These are phyloP conservation scores for Callitettix versicolor DNA, from an alignment of 1,140 invertebrate genomes.

Conservation along the genomic window DNA sequence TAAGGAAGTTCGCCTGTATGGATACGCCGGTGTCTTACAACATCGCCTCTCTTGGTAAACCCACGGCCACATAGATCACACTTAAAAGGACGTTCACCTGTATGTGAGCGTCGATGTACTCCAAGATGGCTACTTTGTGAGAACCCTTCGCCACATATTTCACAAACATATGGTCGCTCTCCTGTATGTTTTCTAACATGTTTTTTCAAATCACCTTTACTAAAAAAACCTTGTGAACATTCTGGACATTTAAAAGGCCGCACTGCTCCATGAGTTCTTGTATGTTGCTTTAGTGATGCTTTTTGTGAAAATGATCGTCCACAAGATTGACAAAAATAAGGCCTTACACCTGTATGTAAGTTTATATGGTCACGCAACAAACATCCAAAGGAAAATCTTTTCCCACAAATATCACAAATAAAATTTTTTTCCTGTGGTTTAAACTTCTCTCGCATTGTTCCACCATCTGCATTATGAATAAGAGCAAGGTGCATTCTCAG, in stretches of 20 bases:
- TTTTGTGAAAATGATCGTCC: slow-evolving; percentile 54
- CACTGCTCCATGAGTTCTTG: slow-evolving; percentile 45
- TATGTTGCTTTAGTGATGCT: slow-evolving; percentile 75
- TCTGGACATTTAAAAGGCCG: slow-evolving; percentile 14
- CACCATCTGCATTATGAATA: neutral
- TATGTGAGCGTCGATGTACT: slow-evolving; percentile 23
- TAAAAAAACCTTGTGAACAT: slow-evolving; percentile 15
- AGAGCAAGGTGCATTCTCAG: neutral
- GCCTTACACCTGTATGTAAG: slow-evolving; percentile 57
- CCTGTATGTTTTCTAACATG: slow-evolving; percentile 26
- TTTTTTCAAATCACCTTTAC: slow-evolving; percentile 17
- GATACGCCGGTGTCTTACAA: slow-evolving; percentile 20
- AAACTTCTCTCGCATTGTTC: neutral
- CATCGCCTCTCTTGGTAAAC: slow-evolving; percentile 22
- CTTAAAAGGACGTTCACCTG: slow-evolving; percentile 24
- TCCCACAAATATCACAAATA: slow-evolving; percentile 67
- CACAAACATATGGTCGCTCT: slow-evolving; percentile 35
- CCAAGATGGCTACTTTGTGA: slow-evolving; percentile 23
- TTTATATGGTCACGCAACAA: slow-evolving; percentile 87
- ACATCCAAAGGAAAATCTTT: slow-evolving; percentile 84
- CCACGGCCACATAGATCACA: slow-evolving; percentile 23
- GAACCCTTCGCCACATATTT: slow-evolving; percentile 34
- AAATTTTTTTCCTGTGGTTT: slow-evolving; percentile 18
- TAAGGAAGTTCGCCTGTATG: slow-evolving; percentile 51
- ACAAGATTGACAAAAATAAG: slow-evolving; percentile 46